These are phyloP conservation scores for Tuta absoluta DNA, from an alignment of 2,888 invertebrate genomes.

Conservation along the genomic window DNA sequence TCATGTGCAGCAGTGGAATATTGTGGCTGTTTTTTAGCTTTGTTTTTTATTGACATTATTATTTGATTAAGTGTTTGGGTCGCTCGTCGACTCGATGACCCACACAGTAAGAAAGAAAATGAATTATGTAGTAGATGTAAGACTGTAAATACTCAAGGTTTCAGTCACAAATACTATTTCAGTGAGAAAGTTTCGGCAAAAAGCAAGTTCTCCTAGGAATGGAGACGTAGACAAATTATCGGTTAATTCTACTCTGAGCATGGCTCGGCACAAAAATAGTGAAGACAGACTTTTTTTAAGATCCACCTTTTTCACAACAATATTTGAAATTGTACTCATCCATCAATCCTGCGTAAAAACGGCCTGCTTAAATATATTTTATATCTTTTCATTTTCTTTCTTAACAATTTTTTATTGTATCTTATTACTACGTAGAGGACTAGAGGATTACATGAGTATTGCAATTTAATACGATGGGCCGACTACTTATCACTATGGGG, in stretches of 20 bases:
- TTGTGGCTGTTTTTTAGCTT: too few species aligned
- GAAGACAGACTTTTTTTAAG: not conserved
- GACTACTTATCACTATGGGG: too few species aligned
- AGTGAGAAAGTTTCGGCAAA: slow-evolving; percentile 20
- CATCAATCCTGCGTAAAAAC: not conserved
- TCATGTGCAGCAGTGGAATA: too few species aligned
- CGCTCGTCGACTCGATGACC: too few species aligned
- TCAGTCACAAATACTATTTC: slow-evolving; percentile 18
- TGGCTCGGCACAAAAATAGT: slow-evolving; percentile 27
- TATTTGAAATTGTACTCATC: not conserved
- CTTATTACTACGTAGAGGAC: too few species aligned
- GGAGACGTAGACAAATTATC: slow-evolving; percentile 44
- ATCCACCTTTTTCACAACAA: not conserved
- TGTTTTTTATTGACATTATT: too few species aligned
- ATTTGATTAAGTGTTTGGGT: too few species aligned
- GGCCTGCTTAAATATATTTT: not conserved
- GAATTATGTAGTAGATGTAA: not conserved
- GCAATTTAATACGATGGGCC: too few species aligned
- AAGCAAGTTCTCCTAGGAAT: slow-evolving; percentile 35
- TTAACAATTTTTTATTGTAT: not conserved
- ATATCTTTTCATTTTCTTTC: too few species aligned
- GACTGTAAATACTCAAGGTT: not conserved
- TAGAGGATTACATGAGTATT: too few species aligned
- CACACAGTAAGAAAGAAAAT: too few species aligned
- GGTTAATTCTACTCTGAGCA: slow-evolving; percentile 37